Evolutionary conservation across 2,113 vertebrate genomes (phyloP).

Genomic region (Aramus guarauna): DNA sequence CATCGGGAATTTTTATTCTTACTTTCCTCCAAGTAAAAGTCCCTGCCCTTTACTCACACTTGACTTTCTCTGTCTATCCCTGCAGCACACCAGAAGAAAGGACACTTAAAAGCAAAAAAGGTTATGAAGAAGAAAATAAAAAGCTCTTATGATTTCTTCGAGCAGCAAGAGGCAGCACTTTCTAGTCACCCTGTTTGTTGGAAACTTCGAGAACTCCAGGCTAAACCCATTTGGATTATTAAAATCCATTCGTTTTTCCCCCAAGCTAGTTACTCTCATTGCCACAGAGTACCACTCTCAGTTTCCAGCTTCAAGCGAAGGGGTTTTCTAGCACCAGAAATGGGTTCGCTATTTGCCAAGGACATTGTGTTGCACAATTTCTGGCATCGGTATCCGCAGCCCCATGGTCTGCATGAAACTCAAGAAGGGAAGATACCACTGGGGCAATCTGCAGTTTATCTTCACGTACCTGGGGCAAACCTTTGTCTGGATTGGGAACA

Average conservation of each 20-base stretch:
- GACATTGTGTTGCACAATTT: fast-evolving
- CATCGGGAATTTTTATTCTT: not conserved
- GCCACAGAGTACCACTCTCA: not conserved
- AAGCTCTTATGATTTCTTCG: not conserved
- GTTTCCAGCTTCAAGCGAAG: not conserved
- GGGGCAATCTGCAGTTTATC: not conserved
- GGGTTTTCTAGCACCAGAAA: not conserved
- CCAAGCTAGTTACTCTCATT: fast-evolving
- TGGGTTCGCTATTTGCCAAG: not conserved
- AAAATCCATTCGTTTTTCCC: not conserved
- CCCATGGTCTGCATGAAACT: not conserved
- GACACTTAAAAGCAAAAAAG: not conserved
- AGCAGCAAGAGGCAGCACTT: not conserved
- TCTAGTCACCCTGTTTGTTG: not conserved
- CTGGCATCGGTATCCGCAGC: not conserved
- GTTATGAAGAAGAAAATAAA: not conserved
- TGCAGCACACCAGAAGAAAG: not conserved
- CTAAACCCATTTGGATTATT: not conserved
- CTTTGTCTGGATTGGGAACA: not conserved
- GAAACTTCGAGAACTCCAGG: not conserved
- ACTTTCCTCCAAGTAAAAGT: not conserved
- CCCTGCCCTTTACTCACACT: not conserved
- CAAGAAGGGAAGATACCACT: not conserved
- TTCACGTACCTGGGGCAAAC: not conserved
- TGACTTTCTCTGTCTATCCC: not conserved